A percentile compares a stretch with the other conserved stretches of the same genome.
phyloP scores from a whole-genome alignment of 2,888 invertebrate species.

The Cosmia trapezina region DNA sequence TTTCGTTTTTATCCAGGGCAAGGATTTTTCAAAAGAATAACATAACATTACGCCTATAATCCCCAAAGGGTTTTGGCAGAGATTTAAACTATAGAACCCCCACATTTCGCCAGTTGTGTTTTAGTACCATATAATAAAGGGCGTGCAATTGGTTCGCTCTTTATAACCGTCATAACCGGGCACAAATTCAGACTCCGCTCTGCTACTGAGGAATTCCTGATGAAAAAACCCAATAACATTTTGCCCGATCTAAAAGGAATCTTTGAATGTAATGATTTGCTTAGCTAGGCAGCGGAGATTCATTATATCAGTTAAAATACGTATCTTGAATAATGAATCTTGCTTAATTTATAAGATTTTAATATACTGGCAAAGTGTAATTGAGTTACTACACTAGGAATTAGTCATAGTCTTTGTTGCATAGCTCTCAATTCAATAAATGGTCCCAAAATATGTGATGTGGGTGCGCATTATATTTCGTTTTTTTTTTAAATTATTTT shows the following conservation, averaged over 20 bases:
- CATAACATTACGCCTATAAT: not conserved
- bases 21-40: too few species aligned
- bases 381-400: not conserved
- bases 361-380: too few species aligned
- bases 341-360: too few species aligned
- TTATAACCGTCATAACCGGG: not conserved
- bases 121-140: not conserved
- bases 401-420: not conserved
- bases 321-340: not conserved
- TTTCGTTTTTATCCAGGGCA: too few species aligned
- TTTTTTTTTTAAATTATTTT: not conserved
- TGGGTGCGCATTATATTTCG: too few species aligned
- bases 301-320: not conserved
- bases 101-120: not conserved
- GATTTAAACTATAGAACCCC: not conserved
- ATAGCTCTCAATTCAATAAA: not conserved
- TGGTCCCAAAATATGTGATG: not conserved
- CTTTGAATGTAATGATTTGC: not conserved
- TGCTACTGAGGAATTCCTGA: not conserved
- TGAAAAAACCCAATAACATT: not conserved
- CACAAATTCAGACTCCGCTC: not conserved
- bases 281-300: not conserved
- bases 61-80: too few species aligned
- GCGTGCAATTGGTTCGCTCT: too few species aligned
- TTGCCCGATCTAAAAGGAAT: not conserved